Base-by-base conservation (phyloP, 2,113 vertebrate species). In the Pseudopipra pipra region DNA sequence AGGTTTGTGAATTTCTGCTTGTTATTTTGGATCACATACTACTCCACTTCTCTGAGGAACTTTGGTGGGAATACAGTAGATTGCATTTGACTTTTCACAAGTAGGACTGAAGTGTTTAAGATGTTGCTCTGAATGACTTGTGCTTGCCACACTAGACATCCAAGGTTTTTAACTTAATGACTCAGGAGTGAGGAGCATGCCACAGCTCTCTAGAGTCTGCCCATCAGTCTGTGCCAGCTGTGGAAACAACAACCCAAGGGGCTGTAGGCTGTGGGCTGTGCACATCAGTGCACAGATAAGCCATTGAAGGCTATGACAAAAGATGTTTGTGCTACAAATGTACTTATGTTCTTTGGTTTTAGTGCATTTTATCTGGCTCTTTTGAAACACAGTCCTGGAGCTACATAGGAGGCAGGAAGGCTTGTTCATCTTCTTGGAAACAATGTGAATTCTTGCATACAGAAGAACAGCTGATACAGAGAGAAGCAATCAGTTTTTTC, bases 181-280 rank as follows among this genome's bases (percentile, higher is more conserved):
- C 17, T 61, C 2, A n/a, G 1, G 33, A 37, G 54, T 59, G 24
- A 47, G 52, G 22, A 89, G 54, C 62, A 87, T 0, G 0, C 3
- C 27, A 39, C 52, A 44, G 39, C 46, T 65, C 41, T 55, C 52
- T 35, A 12, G 68, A 35, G 19, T 31, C 58, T 44, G 47, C 35
- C 54, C 14, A 2, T 59, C 55, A 37, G 30, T 19, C 33, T 61
- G 70, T 4, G 8, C 28, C 59, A 63, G 33, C 12, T 37, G 56
- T 70, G 49, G 72, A 77, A 77, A 79, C 0, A 5, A 30, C 61
- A 83, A 18, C 27, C 10, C 24, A 27, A 52, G 75, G 51, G 25
- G 25, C 25, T 52, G 51, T 16, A 21, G 46, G 37, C 62, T 63
- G 39, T 71, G 24, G 35, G 9, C 31, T 25, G 4, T 30, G 27